phyloP scores from a whole-genome alignment of 2,797 vertebrate genomes.

The Odontamblyopus lacepedii region DNA sequence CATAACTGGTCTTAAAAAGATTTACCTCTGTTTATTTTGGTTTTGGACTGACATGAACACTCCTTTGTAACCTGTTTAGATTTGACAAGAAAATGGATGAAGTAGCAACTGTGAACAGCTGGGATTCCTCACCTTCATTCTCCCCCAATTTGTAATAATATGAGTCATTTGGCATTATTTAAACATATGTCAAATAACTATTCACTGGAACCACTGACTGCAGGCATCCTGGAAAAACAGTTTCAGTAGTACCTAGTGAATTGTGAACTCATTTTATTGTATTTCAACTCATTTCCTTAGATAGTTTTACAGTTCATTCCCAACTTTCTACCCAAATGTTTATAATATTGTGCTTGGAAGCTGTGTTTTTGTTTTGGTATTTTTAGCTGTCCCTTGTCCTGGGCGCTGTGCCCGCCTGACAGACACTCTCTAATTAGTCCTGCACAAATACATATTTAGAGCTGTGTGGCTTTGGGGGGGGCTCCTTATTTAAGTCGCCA shows the following conservation, averaged over 20 bases:
- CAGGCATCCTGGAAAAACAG: neutral
- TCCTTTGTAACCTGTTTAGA: neutral
- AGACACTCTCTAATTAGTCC: conserved; percentile 81
- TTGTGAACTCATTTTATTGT: neutral
- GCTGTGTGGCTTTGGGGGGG: conserved; percentile 74
- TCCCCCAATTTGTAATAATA: neutral
- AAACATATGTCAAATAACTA: conserved; percentile 1
- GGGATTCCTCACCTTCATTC: neutral
- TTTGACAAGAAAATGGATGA: neutral
- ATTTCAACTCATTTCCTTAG: conserved; percentile 32
- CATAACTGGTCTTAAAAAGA: neutral
- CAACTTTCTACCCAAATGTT: conserved; percentile 72
- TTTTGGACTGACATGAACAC: neutral
- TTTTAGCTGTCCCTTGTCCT: conserved; percentile 76
- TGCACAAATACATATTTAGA: conserved; percentile 82
- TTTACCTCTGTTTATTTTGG: neutral
- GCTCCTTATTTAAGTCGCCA: conserved; percentile 77
- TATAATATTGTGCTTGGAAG: conserved; percentile 72
- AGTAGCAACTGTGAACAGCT: neutral
- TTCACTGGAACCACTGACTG: conserved; percentile 4
- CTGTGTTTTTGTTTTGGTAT: conserved; percentile 80
- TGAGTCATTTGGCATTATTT: conserved; percentile 4
- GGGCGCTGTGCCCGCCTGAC: conserved; percentile 69
- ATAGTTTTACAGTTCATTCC: conserved; percentile 57
- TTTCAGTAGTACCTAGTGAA: neutral